Conservation (phyloP, 53 echinoderm and acorn worm genomes). For the Antedon mediterranea region DNA sequence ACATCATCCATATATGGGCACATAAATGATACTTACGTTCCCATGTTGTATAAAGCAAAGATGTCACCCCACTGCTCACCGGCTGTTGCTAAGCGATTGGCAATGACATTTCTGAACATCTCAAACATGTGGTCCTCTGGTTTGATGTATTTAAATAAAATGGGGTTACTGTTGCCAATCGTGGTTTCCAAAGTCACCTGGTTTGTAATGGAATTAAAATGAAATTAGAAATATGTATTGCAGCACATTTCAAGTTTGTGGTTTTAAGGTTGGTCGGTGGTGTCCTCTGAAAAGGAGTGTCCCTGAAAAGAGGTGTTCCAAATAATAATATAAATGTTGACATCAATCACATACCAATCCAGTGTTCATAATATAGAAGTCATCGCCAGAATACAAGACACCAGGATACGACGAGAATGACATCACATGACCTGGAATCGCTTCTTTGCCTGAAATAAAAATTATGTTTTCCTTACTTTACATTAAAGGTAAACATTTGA, state of each 20-base stretch:
- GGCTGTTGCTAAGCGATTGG: slow-evolving; percentile 51
- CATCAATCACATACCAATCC: slow-evolving; percentile 49
- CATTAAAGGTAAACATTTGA: too few species aligned
- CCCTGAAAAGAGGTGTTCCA: too few species aligned
- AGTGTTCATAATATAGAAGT: slow-evolving; percentile 73
- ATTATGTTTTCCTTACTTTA: background rate
- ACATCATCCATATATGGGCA: too few species aligned
- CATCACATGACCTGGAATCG: slow-evolving; percentile 56
- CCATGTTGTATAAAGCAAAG: slow-evolving; percentile 75
- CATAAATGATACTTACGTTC: slow-evolving; percentile 93
- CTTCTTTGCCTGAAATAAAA: slow-evolving; percentile 13
- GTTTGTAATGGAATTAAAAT: background rate
- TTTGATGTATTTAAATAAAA: slow-evolving; percentile 71
- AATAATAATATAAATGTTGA: too few species aligned
- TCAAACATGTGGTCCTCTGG: slow-evolving; percentile 47
- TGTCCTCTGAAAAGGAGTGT: too few species aligned
- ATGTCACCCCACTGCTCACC: slow-evolving; percentile 65
- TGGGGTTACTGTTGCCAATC: slow-evolving; percentile 61
- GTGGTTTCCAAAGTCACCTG: slow-evolving; percentile 94
- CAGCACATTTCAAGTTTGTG: too few species aligned
- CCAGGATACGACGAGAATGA: slow-evolving; percentile 79
- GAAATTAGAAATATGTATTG: too few species aligned
- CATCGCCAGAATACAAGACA: slow-evolving; percentile 63
- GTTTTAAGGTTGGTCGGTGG: too few species aligned
- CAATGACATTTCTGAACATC: slow-evolving; percentile 67